Base-by-base conservation (phyloP, 2,797 vertebrate species). In the Phaenicophaeus curvirostris region DNA sequence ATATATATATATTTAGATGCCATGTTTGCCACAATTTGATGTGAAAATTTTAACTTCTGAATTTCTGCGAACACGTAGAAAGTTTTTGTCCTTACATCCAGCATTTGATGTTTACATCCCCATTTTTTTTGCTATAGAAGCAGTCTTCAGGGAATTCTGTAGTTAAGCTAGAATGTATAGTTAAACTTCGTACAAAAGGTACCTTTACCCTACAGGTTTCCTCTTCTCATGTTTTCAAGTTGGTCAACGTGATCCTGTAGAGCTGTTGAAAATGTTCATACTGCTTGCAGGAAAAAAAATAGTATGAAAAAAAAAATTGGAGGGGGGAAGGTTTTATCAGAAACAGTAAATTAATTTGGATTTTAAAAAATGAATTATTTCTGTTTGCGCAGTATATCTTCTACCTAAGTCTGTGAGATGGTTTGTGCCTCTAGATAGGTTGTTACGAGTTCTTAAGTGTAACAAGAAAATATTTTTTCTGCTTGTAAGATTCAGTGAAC, bases 281-380 rank as follows among this genome's bases (percentile, higher is more conserved):
- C 13, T 85, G 15, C 42, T 62, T 73, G 6, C 3, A 59, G 75
- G 15, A 51, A 63, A 68, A 68, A 75, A 10, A 82, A 13, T 5
- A 3, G 8, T 33, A 8, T 9, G 3, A 77, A 30, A 44, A 44
- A 44, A 44, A 44, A 44, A 5, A 62, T 1, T 27, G 7, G 2
- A 4, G 50, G 2, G 8, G 2, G 1, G 6, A 0, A 14, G 16
- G 7, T 44, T 72, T 13, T 77, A 46, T 51, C 9, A 58, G 8
- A 78, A 71, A 67, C 15, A 11, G 23, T 50, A 18, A 75, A 75
- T 81, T 84, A 17, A 68, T 88, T 55, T 90, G 16, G 9, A 20
- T 46, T 93, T 88, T 8, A 2, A 62, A 76, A 87, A 62, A 35
- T 13, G 0, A 84, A 46, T 68, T 55, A 25, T 17, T 81, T 87